Conservation (phyloP, 2,888 invertebrate species). For the Calephelis perditalis region DNA sequence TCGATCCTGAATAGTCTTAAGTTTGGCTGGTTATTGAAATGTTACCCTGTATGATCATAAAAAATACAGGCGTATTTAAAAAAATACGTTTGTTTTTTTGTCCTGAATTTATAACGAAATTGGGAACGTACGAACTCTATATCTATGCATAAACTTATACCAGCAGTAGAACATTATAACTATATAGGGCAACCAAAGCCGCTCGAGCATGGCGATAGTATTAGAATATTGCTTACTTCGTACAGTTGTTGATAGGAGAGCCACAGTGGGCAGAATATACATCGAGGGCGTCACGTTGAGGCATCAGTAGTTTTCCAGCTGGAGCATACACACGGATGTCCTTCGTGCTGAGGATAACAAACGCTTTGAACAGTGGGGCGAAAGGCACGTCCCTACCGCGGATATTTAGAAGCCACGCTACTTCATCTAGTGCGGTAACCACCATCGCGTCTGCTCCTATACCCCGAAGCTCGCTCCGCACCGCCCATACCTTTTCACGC, state of each 20-base stretch:
- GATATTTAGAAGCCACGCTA: slow-evolving; percentile 92
- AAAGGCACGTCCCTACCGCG: slow-evolving; percentile 90
- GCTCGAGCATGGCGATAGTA: too few species aligned
- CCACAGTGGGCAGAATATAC: slow-evolving; percentile 75
- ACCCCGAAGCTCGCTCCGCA: slow-evolving; percentile 80
- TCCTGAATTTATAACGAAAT: too few species aligned
- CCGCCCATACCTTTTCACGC: slow-evolving; percentile 84
- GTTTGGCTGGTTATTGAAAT: too few species aligned
- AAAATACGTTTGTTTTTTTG: too few species aligned
- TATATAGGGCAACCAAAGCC: too few species aligned
- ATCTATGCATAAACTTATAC: too few species aligned
- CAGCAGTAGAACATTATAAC: too few species aligned
- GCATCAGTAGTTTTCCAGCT: slow-evolving; percentile 79
- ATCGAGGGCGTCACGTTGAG: slow-evolving; percentile 69
- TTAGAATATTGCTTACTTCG: slow-evolving; percentile 41
- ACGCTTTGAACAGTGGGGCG: slow-evolving; percentile 88
- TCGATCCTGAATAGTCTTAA: too few species aligned
- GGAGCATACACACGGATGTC: slow-evolving; percentile 85
- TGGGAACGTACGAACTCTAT: too few species aligned
- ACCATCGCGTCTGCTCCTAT: slow-evolving; percentile 87
- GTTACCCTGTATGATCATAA: too few species aligned
- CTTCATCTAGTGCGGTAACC: slow-evolving; percentile 90
- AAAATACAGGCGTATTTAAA: too few species aligned
- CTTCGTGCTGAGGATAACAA: slow-evolving; percentile 81
- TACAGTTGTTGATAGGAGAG: slow-evolving; percentile 78